Percentiles rank a stretch among this genome's conserved stretches.
phyloP scores from a whole-genome alignment of 2,797 vertebrate species.

The Sandelia bainsii region DNA sequence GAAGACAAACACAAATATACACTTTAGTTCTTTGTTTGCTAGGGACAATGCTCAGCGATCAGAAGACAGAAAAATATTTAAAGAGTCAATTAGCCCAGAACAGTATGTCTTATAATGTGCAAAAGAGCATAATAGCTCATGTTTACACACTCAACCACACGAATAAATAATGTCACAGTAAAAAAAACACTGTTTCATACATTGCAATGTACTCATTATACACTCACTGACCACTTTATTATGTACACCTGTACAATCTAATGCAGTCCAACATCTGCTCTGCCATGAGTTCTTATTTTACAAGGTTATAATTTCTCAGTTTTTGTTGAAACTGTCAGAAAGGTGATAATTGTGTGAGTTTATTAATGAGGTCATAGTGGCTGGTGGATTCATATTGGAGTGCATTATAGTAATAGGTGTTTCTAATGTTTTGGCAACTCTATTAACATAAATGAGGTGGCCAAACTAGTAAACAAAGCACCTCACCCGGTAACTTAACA shows the following conservation, averaged over 20 bases:
- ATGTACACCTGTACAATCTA: not conserved
- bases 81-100: not conserved
- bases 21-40: not conserved
- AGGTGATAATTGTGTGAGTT: too few relatives aligned
- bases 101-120: not conserved
- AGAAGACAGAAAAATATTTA: not conserved
- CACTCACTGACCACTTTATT: too few relatives aligned
- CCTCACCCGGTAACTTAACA: constrained; percentile 18
- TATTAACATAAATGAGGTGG: not conserved
- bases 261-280: not conserved
- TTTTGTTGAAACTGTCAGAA: too few relatives aligned
- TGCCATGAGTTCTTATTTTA: too few relatives aligned
- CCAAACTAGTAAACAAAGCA: not conserved
- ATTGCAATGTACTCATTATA: not conserved
- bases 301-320: too few relatives aligned
- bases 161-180: not conserved
- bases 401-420: too few relatives aligned
- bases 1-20: not conserved
- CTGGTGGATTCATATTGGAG: too few relatives aligned
- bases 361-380: too few relatives aligned
- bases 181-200: not conserved
- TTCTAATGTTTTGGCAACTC: too few relatives aligned
- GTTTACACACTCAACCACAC: not conserved
- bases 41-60: not conserved
- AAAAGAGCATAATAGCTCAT: not conserved